Conservation (phyloP, 1,140 invertebrate species). For the Patella vulgata region DNA sequence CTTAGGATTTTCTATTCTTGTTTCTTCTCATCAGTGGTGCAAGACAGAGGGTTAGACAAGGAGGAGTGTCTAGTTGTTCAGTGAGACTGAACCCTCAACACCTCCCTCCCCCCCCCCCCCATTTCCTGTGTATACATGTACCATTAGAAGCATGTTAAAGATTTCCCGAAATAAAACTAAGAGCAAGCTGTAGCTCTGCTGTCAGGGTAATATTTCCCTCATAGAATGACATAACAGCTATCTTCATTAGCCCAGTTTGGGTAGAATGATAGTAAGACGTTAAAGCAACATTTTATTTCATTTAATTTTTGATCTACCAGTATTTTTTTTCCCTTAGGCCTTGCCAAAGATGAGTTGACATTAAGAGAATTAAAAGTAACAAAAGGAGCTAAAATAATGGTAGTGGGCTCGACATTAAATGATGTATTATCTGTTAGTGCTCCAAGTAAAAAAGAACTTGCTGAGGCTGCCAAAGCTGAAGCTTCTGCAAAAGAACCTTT, state of each 20-base stretch:
- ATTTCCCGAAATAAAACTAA: too few species aligned
- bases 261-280: not conserved
- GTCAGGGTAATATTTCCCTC: too few species aligned
- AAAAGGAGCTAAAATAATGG: constrained; percentile 90
- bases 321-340: constrained; percentile 68
- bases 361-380: constrained; percentile 82
- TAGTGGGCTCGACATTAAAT: constrained; percentile 90
- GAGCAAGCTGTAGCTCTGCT: too few species aligned
- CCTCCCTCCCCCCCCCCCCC: too few species aligned
- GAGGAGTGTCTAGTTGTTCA: too few species aligned
- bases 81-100: too few species aligned
- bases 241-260: too few species aligned
- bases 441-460: constrained; percentile 64
- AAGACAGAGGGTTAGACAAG: too few species aligned
- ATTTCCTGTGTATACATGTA: too few species aligned
- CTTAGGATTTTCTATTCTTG: too few species aligned
- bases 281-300: not conserved
- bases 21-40: too few species aligned
- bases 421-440: constrained; percentile 84
- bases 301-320: constrained; percentile 1
- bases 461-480: constrained; percentile 70
- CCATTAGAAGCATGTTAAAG: too few species aligned
- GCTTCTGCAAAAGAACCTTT: constrained; percentile 78
- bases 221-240: not conserved
- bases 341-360: constrained; percentile 87